These are phyloP conservation scores for Catalaphyllia jardinei DNA, from an alignment of 64 coral and sea anemone genomes.

Conservation along the genomic window DNA sequence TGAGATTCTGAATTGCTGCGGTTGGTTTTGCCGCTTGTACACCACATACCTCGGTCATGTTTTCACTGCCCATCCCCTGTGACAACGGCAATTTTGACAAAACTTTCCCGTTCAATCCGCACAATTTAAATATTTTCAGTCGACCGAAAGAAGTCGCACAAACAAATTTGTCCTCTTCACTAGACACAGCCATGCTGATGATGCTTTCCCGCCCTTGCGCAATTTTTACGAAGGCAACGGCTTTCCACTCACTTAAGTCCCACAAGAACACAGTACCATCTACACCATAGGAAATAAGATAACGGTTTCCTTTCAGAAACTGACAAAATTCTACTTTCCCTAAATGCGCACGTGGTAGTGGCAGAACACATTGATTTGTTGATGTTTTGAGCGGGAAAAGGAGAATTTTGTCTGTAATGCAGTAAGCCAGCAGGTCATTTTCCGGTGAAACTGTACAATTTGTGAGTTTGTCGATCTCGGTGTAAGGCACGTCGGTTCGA, in stretches of 20 bases:
- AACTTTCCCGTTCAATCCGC: neutral
- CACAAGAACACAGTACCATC: conserved; percentile 41
- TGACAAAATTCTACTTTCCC: too few species aligned
- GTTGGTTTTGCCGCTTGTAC: neutral
- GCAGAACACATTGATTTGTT: too few species aligned
- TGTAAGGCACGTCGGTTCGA: neutral
- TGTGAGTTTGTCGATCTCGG: neutral
- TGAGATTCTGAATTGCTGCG: neutral
- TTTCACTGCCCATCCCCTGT: too few species aligned
- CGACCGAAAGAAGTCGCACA: conserved; percentile 12
- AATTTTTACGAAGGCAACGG: neutral
- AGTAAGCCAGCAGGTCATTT: conserved; percentile 27
- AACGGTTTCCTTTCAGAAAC: too few species aligned
- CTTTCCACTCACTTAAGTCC: conserved; percentile 26
- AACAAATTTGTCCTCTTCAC: conserved; percentile 12
- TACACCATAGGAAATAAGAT: conserved; percentile 28
- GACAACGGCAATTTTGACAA: neutral
- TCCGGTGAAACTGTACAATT: conserved; percentile 18
- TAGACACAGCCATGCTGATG: conserved; percentile 1
- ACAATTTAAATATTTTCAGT: neutral
- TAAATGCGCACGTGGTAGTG: conserved; percentile 18
- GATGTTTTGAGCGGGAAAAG: neutral
- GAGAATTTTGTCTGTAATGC: conserved; percentile 32
- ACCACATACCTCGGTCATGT: neutral
- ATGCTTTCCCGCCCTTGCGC: neutral